Evolutionary conservation across 2,113 vertebrate species (phyloP), one percentile per base, ranked within the genome.

Genomic region (Rhadina sibilatrix): DNA sequence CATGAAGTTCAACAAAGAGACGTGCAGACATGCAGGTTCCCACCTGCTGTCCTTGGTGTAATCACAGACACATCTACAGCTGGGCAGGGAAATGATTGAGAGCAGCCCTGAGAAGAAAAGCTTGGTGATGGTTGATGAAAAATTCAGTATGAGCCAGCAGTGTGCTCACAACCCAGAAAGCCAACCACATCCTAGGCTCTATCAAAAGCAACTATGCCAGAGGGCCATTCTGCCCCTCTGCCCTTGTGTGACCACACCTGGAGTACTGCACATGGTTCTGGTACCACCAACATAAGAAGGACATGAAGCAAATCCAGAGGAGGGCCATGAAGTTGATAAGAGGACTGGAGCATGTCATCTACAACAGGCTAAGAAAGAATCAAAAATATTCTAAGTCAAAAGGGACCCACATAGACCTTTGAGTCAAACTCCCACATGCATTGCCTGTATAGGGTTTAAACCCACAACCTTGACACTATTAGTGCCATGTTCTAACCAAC

Each of bases 1-100:
- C 25, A 27, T 37, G 27, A 86, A 35, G 11, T 60, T 59, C 37
- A 37, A 37, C 25, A 60, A 25, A 65, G 31, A n/a, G 42, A 47
- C 0, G 0, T 14, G 25, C 31, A n/a, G 42, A 47, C 0, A 0
- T 14, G 25, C 31, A 76, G 25, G 11, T 35, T 76, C 71, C 16
- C 35, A 31, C 13, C 9, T 38, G 38, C 4, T 38, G 7, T 54
- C 49, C 49, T 28, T 63, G 18, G 8, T 27, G 23, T 44, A 46
- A 63, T 63, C 28, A 46, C 12, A 70, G 25, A 21, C 49, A 40
- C 28, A 40, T 16, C 49, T 54, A 25, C 24, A 68, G 20, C 7
- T 63, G 49, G 17, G 13, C 20, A 53, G 30, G 63, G 30, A 22
- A 42, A 10, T 31, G 25, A 35, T 2, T 56, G 16, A 64, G 31